These are phyloP conservation scores for Siderastrea siderea DNA, from an alignment of 92 coral and sea anemone species.

Conservation along the genomic window DNA sequence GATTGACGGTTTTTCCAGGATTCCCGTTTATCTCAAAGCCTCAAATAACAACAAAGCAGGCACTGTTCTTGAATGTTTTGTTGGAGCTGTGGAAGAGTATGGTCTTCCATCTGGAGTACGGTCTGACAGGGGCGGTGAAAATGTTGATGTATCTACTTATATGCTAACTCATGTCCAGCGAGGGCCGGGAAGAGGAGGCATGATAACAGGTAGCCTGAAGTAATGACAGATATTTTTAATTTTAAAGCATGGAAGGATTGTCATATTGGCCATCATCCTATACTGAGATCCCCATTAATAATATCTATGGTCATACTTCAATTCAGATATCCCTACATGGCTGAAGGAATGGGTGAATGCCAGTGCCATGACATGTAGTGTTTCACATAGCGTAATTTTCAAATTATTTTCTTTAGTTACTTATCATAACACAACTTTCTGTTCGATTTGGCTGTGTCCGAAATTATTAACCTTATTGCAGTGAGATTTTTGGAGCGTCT, in stretches of 20 bases:
- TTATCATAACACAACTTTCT: no score
- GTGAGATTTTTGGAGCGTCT: no score
- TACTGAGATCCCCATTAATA: not conserved
- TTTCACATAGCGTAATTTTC: no score
- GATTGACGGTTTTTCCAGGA: slow-evolving; percentile 64
- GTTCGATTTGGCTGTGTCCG: no score
- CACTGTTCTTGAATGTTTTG: slow-evolving; percentile 58
- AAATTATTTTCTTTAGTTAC: no score
- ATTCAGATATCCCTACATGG: slow-evolving; percentile 3
- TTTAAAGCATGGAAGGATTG: no score
- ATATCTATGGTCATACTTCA: slow-evolving; percentile 1
- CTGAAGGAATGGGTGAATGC: no score
- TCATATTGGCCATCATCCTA: no score
- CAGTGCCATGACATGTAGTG: no score
- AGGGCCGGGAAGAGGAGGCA: slow-evolving; percentile 34
- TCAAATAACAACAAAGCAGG: slow-evolving; percentile 59
- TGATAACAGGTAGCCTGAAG: slow-evolving; percentile 20
- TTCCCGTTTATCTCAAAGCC: slow-evolving; percentile 56
- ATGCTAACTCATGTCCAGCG: slow-evolving; percentile 34
- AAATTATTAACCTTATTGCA: no score
- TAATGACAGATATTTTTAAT: not conserved
- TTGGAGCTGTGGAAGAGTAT: slow-evolving; percentile 54
- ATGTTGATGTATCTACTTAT: slow-evolving; percentile 25
- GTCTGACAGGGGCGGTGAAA: slow-evolving; percentile 68
- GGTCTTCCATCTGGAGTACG: slow-evolving; percentile 69